A percentile compares a stretch with the other conserved stretches of the same genome.
phyloP scores from a whole-genome alignment of 2,888 invertebrate genomes.

The Ectemnius lituratus region DNA sequence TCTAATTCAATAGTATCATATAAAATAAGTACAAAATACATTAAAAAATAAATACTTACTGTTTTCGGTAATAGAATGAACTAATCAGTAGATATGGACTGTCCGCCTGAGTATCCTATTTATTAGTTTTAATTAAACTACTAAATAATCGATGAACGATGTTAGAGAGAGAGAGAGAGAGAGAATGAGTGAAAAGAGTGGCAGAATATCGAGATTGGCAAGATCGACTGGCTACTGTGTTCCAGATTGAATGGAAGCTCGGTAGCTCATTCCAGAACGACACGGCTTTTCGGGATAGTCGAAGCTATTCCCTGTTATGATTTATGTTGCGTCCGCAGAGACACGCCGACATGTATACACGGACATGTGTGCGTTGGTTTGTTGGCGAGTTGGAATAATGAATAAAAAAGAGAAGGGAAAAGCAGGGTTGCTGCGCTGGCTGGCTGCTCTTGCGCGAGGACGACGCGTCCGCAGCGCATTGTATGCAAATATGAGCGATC shows the following conservation, averaged over 20 bases:
- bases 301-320: constrained; percentile 63
- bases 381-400: too few species aligned
- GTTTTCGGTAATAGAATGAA: too few species aligned
- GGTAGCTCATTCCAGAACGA: constrained; percentile 42
- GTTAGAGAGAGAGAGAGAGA: too few species aligned
- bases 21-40: too few species aligned
- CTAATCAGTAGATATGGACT: too few species aligned
- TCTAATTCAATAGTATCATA: too few species aligned
- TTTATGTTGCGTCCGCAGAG: constrained; percentile 51
- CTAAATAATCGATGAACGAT: too few species aligned
- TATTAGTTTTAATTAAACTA: too few species aligned
- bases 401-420: constrained; percentile 9
- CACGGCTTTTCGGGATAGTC: constrained; percentile 46
- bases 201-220: constrained; percentile 34
- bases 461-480: constrained; percentile 50
- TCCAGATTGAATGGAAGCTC: constrained; percentile 47
- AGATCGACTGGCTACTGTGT: constrained; percentile 34
- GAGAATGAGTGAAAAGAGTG: too few species aligned
- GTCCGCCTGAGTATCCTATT: too few species aligned
- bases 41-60: too few species aligned
- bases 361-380: neutral
- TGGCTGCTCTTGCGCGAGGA: constrained; percentile 18
- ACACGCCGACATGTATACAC: constrained; percentile 16
- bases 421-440: constrained; percentile 43
- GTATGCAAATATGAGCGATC: constrained; percentile 57